phyloP scores from a whole-genome alignment of 2,113 vertebrate genomes.

The Sylvietta virens region DNA sequence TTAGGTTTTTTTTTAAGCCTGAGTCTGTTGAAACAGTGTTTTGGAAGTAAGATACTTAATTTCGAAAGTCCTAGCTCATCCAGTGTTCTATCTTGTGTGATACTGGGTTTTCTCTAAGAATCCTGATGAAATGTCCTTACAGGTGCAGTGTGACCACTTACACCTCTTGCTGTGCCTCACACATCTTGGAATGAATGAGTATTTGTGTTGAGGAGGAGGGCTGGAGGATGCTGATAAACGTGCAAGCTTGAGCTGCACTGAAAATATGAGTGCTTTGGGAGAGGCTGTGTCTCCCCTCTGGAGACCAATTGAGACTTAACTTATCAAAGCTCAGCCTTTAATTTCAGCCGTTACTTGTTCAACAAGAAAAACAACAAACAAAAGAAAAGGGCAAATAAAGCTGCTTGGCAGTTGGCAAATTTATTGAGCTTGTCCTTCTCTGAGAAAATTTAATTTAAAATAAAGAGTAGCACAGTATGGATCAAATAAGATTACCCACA shows the following conservation, averaged over 20 bases:
- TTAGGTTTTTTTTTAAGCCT: neutral
- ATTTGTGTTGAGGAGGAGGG: neutral
- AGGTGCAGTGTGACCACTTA: neutral
- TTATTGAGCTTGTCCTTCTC: slow-evolving; percentile 13
- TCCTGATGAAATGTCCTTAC: neutral
- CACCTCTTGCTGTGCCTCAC: neutral
- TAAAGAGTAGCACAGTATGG: neutral
- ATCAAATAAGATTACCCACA: neutral
- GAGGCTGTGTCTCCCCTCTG: neutral
- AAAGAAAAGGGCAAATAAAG: neutral
- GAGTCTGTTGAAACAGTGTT: neutral
- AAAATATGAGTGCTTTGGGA: neutral
- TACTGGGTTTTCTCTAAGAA: neutral
- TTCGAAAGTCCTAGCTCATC: neutral
- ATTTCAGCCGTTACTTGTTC: neutral
- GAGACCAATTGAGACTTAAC: neutral
- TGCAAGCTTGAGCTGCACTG: neutral
- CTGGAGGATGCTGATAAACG: neutral
- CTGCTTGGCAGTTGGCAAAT: neutral
- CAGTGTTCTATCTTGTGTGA: neutral
- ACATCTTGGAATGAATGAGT: neutral
- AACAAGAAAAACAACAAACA: neutral
- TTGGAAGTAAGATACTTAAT: neutral
- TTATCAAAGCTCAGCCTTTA: neutral
- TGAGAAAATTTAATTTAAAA: slow-evolving; percentile 27